phyloP scores from a whole-genome alignment of 2,113 vertebrate genomes.

The Eptatretus burgeri region DNA sequence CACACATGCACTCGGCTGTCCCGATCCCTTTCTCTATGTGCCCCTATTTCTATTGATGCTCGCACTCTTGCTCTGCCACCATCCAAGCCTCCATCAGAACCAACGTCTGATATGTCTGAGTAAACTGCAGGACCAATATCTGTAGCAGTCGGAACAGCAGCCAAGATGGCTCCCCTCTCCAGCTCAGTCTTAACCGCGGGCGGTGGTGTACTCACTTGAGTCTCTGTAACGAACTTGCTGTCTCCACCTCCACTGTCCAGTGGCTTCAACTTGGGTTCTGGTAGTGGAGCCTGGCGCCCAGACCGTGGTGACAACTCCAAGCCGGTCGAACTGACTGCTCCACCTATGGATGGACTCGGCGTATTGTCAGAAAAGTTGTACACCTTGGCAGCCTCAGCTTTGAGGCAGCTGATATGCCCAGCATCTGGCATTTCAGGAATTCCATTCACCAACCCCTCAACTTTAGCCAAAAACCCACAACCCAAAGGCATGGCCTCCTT shows the following conservation, averaged over 20 bases:
- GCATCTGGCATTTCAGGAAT: conserved; percentile 46
- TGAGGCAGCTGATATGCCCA: conserved; percentile 86
- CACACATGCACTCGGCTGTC: too few species aligned
- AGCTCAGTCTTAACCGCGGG: not conserved
- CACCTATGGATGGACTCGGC: conserved; percentile 81
- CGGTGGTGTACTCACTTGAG: not conserved
- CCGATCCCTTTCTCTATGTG: too few species aligned
- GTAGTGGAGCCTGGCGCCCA: not conserved
- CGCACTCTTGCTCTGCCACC: not conserved
- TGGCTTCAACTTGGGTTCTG: conserved; percentile 1
- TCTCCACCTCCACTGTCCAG: not conserved
- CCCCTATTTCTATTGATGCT: too few species aligned
- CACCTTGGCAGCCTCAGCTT: conserved; percentile 89
- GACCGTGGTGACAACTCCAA: not conserved
- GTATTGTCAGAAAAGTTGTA: conserved; percentile 97
- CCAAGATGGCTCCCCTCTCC: not conserved
- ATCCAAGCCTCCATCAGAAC: conserved; percentile 48
- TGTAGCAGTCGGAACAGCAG: conserved; percentile 17
- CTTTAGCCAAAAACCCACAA: conserved; percentile 41
- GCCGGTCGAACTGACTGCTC: conserved; percentile 16
- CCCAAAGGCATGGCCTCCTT: not conserved
- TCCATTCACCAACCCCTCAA: conserved; percentile 42
- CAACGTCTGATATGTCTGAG: conserved; percentile 81
- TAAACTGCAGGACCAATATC: conserved; percentile 74
- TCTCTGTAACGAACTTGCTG: not conserved